phyloP scores from a whole-genome alignment of 2,888 invertebrate species.

The Prosapia bicincta region DNA sequence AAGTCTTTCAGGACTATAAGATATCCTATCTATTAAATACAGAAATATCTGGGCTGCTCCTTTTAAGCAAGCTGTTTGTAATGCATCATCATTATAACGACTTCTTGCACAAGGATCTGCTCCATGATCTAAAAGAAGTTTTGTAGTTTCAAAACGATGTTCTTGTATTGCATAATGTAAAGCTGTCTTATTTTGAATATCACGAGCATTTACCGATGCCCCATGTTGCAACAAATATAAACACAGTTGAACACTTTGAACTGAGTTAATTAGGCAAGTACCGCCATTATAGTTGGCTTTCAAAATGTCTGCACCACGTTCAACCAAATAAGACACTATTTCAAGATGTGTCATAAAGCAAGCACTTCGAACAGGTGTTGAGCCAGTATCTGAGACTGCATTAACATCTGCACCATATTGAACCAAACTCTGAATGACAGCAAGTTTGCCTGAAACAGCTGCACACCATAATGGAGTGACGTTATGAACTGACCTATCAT shows the following conservation, averaged over 20 bases:
- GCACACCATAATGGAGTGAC: constrained; percentile 93
- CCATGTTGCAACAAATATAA: constrained; percentile 73
- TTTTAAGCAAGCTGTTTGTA: constrained; percentile 81
- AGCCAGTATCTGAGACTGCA: constrained; percentile 78
- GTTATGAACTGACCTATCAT: constrained; percentile 73
- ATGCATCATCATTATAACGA: constrained; percentile 82
- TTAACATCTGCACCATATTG: constrained; percentile 81
- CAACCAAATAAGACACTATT: constrained; percentile 70
- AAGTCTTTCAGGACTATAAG: constrained; percentile 62
- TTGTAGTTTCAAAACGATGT: constrained; percentile 73
- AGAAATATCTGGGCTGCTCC: constrained; percentile 70
- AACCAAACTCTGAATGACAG: constrained; percentile 72
- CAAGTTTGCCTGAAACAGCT: constrained; percentile 77
- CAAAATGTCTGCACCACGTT: constrained; percentile 78
- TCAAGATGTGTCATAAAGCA: constrained; percentile 90
- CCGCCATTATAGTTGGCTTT: constrained; percentile 88
- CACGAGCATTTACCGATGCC: constrained; percentile 79
- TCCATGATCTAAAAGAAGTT: constrained; percentile 71
- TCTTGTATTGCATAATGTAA: constrained; percentile 85
- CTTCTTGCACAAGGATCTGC: constrained; percentile 75
- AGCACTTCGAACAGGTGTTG: constrained; percentile 85
- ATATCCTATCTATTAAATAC: constrained; percentile 59
- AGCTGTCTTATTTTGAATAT: constrained; percentile 87
- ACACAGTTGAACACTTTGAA: constrained; percentile 80
- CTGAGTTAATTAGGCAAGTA: constrained; percentile 89